These are phyloP conservation scores for Meandrusa payeni DNA, from an alignment of 2,888 invertebrate genomes.

Conservation along the genomic window DNA sequence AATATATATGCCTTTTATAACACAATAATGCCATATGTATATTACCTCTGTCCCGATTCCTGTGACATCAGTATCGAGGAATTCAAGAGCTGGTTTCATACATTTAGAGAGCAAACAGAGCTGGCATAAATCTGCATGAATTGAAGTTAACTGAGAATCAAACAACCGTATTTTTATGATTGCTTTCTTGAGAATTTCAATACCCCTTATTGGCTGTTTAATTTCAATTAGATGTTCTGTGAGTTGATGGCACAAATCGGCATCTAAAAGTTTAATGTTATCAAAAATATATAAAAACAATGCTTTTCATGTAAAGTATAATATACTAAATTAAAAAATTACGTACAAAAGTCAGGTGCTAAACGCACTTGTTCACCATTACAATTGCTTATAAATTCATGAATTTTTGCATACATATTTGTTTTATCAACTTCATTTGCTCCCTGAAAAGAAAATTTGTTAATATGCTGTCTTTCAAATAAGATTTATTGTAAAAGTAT, in stretches of 20 bases:
- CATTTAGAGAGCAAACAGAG: conserved; percentile 94
- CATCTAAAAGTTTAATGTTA: conserved; percentile 81
- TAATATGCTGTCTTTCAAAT: neutral
- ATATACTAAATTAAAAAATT: conserved; percentile 15
- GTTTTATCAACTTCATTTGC: conserved; percentile 66
- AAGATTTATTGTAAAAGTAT: neutral
- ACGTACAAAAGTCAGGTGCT: conserved; percentile 92
- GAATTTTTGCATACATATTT: conserved; percentile 86
- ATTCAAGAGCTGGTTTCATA: conserved; percentile 93
- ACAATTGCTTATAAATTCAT: conserved; percentile 92
- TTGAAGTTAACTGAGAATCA: conserved; percentile 94
- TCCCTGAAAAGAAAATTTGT: conserved; percentile 54
- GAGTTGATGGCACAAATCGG: conserved; percentile 92
- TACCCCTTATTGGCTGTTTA: conserved; percentile 90
- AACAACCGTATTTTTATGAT: conserved; percentile 93
- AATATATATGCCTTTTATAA: no score
- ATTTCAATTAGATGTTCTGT: conserved; percentile 89
- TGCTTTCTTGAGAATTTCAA: conserved; percentile 89
- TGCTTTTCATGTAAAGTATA: neutral
- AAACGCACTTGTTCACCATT: conserved; percentile 95
- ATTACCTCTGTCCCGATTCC: conserved; percentile 93
- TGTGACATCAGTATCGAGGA: conserved; percentile 94
- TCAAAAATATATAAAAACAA: neutral
- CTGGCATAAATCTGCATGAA: conserved; percentile 96
- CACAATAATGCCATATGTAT: no score